Evolutionary conservation across 2,888 invertebrate genomes (phyloP), one percentile per base, ranked within the genome.

Genomic region (Latheticus oryzae): DNA sequence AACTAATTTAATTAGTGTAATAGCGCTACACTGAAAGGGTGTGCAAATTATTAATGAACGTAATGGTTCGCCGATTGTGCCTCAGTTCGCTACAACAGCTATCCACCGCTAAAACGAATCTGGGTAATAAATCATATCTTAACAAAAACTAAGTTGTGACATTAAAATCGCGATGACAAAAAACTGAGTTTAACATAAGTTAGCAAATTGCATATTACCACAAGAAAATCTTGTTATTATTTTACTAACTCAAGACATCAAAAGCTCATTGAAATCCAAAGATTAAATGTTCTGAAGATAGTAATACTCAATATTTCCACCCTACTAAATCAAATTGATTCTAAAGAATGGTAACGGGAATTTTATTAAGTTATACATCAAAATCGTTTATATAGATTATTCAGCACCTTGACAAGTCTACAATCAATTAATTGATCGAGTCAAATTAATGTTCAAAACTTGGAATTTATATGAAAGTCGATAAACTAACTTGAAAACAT

Each of bases 1-100:
- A 71, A 64, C 69, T 71, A 71, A 72, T 72, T 70, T 71, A 70
- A 72, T 71, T 72, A 71, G 64, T 63, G 64, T 69, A 71, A 72
- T 66, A 65, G 70, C 67, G 62, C 62, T 62, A 61, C 66, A 65
- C 68, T 67, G 68, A 72, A 70, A 71, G 70, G 71, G 71, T 71
- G 67, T 65, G 66, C 70, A 68, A 71, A 71, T 72, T 72, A 71
- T 71, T 72, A 70, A 72, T 70, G 70, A 69, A 63, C 59, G 60
- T 68, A 70, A 72, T 68, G 69, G 70, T 59, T 63, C 65, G 63
- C 55, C 63, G 67, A 72, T 69, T 70, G 67, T 67, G 60, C 47
- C 43, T 38, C 53, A 56, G 32, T 47, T 43, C 45, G 33, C 28
- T 47, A 40, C 45, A 45, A 47, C 47, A 30, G 32, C 37, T 8